Evolutionary conservation across 2,888 invertebrate genomes (phyloP), one percentile per base, ranked within the genome.

Genomic region (Megalurothrips usitatus): DNA sequence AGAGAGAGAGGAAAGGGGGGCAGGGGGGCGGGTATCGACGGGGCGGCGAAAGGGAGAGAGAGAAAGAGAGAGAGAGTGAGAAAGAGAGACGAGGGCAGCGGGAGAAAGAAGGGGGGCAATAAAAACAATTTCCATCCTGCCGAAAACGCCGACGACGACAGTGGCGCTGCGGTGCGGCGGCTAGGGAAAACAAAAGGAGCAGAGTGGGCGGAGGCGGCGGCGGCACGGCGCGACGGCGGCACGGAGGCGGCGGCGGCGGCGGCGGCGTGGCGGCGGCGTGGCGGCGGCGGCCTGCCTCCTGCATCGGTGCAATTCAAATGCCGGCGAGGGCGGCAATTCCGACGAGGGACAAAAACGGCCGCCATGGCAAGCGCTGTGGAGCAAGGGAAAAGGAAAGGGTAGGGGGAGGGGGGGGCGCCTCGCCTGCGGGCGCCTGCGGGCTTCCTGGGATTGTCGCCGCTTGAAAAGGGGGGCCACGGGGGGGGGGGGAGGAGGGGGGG

Each of bases 231-330:
- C 12, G 49, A 12, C 10, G 49, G 10, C 49, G 9, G 12, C 49
- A 9, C 12, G 49, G n/a, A n/a, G n/a, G n/a, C n/a, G n/a, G 10
- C 49, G 9, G 52, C 52, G 2, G 52, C 52, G 52, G 52, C 52
- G 14, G 52, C 52, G 49, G 49, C 14, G 63, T 19, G 63, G 14
- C 10, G 49, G 10, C 49, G 9, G 12, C 49, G 10, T 49, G 49
- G 34, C 34, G 2, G 34, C 3, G 34, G 19, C 63, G 19, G 68
- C 63, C 63, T n/a, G 63, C 63, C 52, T 52, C 63, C 68, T 75
- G 68, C 68, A 75, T 1, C 68, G 68, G 68, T 75, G 68, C 68
- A 75, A 75, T 75, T 75, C 68, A 75, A 75, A 75, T 23, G 68
- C 23, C 68, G 23, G 23, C 12, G 68, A 11, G 26, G 68, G 26